Base-by-base conservation (phyloP, 2,113 vertebrate species). In the Mobula hypostoma region DNA sequence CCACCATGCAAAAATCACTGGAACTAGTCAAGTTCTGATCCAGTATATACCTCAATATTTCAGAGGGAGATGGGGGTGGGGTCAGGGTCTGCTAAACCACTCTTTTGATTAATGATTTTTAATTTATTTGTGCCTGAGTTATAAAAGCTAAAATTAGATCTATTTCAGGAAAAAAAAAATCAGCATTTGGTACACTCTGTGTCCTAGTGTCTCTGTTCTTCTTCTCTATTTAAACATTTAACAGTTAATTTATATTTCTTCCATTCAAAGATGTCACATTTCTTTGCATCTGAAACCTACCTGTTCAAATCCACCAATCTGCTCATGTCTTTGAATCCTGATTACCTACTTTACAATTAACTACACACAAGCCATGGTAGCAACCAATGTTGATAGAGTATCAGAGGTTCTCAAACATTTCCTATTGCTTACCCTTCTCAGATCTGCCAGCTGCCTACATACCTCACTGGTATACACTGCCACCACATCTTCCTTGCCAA, bases 111-210 rank as follows among this genome's bases (percentile, higher is more conserved):
- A 56, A 88, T 63, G 58, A 15, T 29, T 7, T 61, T n/a, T 27
- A 61, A 88, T 58, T n/a, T n/a, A 63, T 88, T 88, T 61, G 83
- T n/a, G 27, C 83, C 83, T 29, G 76, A 29, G 83, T 88, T 88
- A 88, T 88, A 56, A 24, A 63, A 11, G 27, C 68, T 61, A 63
- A 88, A 63, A 29, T n/a, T 29, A 88, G 58, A 63, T 63, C 11
- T 63, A 27, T 58, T 88, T 63, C 83, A n/a, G 27, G 12, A 17
- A 63, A 14, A 87, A 87, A 88, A 7, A n/a, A 24, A 29, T 29
- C 9, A 27, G 8, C 29, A 77, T 77, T 8, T 77, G 76, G 76
- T 9, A n/a, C 58, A 88, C 76, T 7, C 76, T 4, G 48, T 48
- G 48, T 48, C 48, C 29, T 29, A n/a, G 29, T 77, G 29, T 77